A percentile compares a stretch with the other conserved stretches of the same genome.
Conservation (phyloP, 2,113 vertebrate species). For the Myanophis thanlyinensis region DNA sequence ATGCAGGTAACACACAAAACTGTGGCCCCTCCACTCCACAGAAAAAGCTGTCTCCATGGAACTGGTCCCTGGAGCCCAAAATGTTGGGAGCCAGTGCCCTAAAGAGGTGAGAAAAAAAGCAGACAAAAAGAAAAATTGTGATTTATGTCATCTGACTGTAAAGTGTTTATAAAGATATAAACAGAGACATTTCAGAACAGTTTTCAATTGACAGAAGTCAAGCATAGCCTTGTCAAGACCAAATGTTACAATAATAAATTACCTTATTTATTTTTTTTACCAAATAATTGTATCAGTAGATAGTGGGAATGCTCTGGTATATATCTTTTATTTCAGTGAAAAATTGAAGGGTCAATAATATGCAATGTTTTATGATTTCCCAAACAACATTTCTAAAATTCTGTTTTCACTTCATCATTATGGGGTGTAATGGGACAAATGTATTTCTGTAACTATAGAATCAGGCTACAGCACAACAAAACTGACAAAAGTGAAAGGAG, state of each 20-base stretch:
- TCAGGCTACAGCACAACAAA: not conserved
- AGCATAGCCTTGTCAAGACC: not conserved
- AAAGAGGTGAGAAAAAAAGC: not conserved
- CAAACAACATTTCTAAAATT: not conserved
- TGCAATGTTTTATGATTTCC: not conserved
- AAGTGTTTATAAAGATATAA: not conserved
- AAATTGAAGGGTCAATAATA: not conserved
- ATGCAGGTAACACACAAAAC: too few relatives aligned
- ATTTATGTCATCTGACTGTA: not conserved
- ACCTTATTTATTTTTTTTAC: not conserved
- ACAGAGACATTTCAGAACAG: not conserved
- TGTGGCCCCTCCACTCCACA: too few relatives aligned
- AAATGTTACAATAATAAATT: not conserved
- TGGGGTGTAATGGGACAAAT: not conserved
- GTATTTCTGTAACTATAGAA: not conserved
- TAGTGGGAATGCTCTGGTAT: not conserved
- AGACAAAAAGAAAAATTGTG: not conserved
- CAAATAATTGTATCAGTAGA: not conserved
- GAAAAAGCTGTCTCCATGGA: too few relatives aligned
- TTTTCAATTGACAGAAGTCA: not conserved
- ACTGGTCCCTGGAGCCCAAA: too few relatives aligned
- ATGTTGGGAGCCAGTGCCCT: not conserved
- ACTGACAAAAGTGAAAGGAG: not conserved
- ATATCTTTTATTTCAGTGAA: not conserved
- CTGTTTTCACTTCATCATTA: not conserved